phyloP scores from a whole-genome alignment of 1,140 invertebrate species.

The Pissodes strobi region DNA sequence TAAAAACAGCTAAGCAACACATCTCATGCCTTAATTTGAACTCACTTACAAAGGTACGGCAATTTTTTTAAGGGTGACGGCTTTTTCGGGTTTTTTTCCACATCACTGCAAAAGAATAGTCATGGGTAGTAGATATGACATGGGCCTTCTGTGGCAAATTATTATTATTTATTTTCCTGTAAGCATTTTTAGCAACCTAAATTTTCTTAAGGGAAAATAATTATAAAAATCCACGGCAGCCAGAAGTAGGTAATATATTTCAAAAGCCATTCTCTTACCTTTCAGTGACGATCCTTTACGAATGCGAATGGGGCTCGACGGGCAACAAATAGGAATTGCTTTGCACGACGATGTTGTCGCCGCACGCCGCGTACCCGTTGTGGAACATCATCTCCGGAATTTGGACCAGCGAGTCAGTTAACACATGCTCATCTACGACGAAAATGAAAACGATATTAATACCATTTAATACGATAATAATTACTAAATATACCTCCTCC shows the following conservation, averaged over 20 bases:
- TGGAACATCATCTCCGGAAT: conserved; percentile 54
- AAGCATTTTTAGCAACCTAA: no score
- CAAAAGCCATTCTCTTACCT: no score
- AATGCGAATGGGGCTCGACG: conserved; percentile 53
- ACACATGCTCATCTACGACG: conserved; percentile 51
- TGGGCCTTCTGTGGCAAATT: no score
- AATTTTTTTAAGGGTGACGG: not conserved
- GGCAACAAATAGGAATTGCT: conserved; percentile 51
- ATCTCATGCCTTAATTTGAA: conserved; percentile 12
- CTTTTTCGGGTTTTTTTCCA: conserved; percentile 4
- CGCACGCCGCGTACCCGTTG: conserved; percentile 51
- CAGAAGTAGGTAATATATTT: no score
- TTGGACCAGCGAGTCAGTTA: conserved; percentile 53
- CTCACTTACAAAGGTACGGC: conserved; percentile 12
- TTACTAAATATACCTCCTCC: no score
- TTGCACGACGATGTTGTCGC: conserved; percentile 52
- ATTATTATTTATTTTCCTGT: no score
- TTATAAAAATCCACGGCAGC: no score
- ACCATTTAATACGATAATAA: not conserved
- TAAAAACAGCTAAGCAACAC: conserved; percentile 12
- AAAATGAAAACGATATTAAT: conserved; percentile 13
- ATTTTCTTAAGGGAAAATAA: no score
- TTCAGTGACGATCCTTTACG: no score
- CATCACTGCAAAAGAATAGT: conserved; percentile 1
- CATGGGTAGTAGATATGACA: no score